Evolutionary conservation across 1,140 invertebrate genomes (phyloP), one percentile per base, ranked within the genome.

Genomic region (Adoxophyes honmai): DNA sequence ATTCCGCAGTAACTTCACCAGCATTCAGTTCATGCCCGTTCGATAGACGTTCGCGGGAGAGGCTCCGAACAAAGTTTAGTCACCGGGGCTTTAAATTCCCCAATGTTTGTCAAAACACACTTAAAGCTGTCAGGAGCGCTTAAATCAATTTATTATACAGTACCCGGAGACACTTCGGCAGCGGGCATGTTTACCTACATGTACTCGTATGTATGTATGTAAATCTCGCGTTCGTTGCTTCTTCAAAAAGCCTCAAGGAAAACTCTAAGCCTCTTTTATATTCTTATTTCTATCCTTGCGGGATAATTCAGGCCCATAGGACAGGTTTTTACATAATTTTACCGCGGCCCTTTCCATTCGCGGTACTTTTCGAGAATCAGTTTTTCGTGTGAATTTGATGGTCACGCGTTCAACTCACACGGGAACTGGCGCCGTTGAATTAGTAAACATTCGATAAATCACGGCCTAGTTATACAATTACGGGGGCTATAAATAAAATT

Each of bases 61-160:
- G 59, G 64, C 68, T 73, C 67, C 58, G 68, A 73, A 78, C 78
- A 80, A 86, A 87, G 70, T 85, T 84, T 73, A 66, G 67, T 74
- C 75, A 68, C 80, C 58, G 62, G 72, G 71, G 79, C 70, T 77
- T 81, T 75, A 78, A 78, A 81, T 76, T 84, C 81, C 84, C 78
- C 78, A 78, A 84, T 82, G 79, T 87, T 86, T 83, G 81, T 84
- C 75, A 81, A 83, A 87, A 84, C 74, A 84, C 76, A 84, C 82
- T 87, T 81, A 84, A 85, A 84, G 62, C 78, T 81, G 84, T 82
- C 81, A 80, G 72, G 81, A 84, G 74, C 70, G 78, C 82, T 83
- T 87, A 84, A 84, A 84, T 81, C 79, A 86, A 86, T 87, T 85
- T 87, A 81, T 82, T 81, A 83, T 80, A 79, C 81, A 83, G 75